Conservation (phyloP, 2,113 vertebrate species). For the Petaurus breviceps region DNA sequence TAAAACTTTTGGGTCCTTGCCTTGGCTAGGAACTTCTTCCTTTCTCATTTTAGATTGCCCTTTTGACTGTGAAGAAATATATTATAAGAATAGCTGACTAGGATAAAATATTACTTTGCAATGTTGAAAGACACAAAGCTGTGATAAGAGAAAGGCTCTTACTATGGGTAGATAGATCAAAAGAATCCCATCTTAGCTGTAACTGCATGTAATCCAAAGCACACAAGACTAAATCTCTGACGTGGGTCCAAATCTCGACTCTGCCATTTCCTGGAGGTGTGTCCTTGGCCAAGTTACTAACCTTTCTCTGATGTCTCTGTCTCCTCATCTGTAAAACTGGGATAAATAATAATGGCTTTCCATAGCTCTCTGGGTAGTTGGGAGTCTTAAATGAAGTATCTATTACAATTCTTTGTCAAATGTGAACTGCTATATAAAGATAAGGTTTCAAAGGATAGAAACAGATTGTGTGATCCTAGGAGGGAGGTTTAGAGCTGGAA, state of each 20-base stretch:
- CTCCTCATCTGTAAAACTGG: background rate
- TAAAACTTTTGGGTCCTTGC: conserved; percentile 39
- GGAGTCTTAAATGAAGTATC: background rate
- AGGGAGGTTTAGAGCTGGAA: background rate
- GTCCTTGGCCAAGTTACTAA: background rate
- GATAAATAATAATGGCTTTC: background rate
- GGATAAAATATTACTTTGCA: conserved; percentile 32
- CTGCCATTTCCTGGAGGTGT: background rate
- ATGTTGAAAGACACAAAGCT: conserved; percentile 25
- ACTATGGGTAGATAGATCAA: background rate
- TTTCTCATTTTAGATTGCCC: conserved; percentile 43
- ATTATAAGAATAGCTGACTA: conserved; percentile 25
- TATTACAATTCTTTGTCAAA: background rate
- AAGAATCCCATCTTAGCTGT: background rate
- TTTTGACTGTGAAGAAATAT: conserved; percentile 23
- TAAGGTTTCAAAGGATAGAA: background rate
- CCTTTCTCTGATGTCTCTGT: background rate
- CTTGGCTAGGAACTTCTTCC: background rate
- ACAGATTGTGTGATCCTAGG: background rate
- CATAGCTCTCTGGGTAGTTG: background rate
- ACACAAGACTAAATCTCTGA: background rate
- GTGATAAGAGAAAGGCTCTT: conserved; percentile 34
- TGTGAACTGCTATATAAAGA: background rate
- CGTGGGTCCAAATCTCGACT: background rate
- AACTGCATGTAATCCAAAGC: background rate